Evolutionary conservation across 2,113 vertebrate species (phyloP).

Genomic region (Raja brachyura): DNA sequence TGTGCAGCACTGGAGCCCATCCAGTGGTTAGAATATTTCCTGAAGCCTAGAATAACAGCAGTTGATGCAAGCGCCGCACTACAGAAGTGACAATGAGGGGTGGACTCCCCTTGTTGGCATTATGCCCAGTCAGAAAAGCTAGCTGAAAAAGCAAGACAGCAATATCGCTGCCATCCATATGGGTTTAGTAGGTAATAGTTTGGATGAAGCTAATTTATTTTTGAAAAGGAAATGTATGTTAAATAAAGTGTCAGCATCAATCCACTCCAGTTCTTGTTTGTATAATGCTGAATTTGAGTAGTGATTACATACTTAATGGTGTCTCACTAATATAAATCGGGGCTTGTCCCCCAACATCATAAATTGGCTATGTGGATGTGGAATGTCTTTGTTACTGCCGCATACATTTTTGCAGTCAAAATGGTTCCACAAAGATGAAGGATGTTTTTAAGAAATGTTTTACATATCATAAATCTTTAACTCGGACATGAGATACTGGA

Average conservation of each 20-base stretch:
- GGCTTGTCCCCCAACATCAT: not conserved
- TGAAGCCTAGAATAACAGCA: conserved; percentile 62
- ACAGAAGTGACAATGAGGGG: conserved; percentile 62
- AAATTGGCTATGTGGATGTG: not conserved
- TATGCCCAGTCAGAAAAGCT: conserved; percentile 55
- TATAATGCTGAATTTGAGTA: not conserved
- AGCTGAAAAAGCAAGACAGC: conserved; percentile 52
- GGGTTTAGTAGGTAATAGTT: conserved; percentile 52
- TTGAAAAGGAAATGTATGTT: conserved; percentile 7
- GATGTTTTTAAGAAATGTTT: conserved; percentile 62
- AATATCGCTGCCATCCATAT: conserved; percentile 49
- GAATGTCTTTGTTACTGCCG: not conserved
- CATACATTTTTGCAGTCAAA: not conserved
- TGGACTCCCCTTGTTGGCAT: conserved; percentile 51
- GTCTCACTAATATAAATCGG: not conserved
- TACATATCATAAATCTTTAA: conserved; percentile 90
- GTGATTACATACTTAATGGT: conserved; percentile 2
- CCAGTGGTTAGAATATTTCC: conserved; percentile 75
- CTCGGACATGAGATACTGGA: conserved; percentile 83
- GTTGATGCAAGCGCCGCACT: conserved; percentile 56
- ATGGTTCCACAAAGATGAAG: not conserved
- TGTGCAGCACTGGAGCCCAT: conserved; percentile 66
- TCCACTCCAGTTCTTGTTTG: conserved; percentile 3
- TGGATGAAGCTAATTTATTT: conserved; percentile 43
- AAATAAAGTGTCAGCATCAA: not conserved